Evolutionary conservation across 1,140 invertebrate species (phyloP), one percentile per base, ranked within the genome.

Genomic region (Heliothis subflexa): DNA sequence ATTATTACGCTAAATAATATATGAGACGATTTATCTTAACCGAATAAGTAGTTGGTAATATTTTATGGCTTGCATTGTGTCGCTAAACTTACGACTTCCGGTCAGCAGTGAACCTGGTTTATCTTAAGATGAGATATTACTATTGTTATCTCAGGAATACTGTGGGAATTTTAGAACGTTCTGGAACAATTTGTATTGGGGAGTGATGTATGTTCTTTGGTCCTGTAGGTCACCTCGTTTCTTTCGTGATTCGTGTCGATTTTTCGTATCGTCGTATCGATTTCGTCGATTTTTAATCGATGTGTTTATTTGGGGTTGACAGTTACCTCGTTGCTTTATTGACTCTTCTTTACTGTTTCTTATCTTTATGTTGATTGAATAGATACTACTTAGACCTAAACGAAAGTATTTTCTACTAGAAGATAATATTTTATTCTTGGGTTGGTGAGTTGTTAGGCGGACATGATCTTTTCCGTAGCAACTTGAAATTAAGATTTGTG

Each of bases 1-100:
- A 79, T 86, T 85, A 85, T 88, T 87, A 90, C 88, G 79, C 84
- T 89, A 80, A 87, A 89, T 91, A 89, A 90, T 88, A 91, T 89
- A 90, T 88, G 88, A 88, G 85, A 83, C 85, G 83, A 90, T 90
- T 90, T 81, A 84, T 91, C 89, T 86, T 83, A 82, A 86, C 85
- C 85, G 85, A 89, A 89, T 88, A 88, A 88, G 80, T 84, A 86
- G 72, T 80, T 81, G 75, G 84, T 79, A 86, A 89, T 91, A 89
- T 86, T 83, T 90, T 78, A 81, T 81, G 83, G 54, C 11, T 47
- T 59, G 83, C 83, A 83, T 82, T 82, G 86, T 87, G 81, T 81
- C 81, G 81, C 85, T 78, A 73, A 76, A 74, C 28, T 33, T 78
- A 75, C 64, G 77, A 87, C 83, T 91, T 91, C 88, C 89, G 89